phyloP scores from a whole-genome alignment of 1,140 invertebrate genomes.

The Drosophila orena region DNA sequence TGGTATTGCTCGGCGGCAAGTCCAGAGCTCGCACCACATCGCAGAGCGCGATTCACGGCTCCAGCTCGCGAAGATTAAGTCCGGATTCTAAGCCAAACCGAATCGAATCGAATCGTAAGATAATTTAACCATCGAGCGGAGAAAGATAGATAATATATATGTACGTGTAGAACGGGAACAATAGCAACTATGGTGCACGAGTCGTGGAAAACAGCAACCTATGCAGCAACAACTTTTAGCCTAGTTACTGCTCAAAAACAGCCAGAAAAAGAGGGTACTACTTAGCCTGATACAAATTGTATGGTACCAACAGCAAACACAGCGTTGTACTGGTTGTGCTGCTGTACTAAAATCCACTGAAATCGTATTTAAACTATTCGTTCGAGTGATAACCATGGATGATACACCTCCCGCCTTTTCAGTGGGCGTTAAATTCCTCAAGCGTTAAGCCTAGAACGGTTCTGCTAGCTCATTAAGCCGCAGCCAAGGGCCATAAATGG shows the following conservation, averaged over 20 bases:
- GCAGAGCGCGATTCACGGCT: conserved; percentile 50
- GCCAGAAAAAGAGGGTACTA: too few species aligned
- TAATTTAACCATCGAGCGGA: not conserved
- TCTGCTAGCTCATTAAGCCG: conserved; percentile 31
- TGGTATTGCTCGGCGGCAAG: conserved; percentile 54
- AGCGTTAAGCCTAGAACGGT: conserved; percentile 45
- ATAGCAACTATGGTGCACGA: too few species aligned
- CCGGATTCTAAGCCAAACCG: conserved; percentile 5
- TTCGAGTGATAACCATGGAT: not conserved
- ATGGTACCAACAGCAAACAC: too few species aligned
- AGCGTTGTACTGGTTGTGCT: too few species aligned
- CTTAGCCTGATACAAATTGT: too few species aligned
- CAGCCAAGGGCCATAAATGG: conserved; percentile 18
- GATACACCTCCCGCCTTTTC: not conserved
- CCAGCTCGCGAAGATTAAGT: conserved; percentile 16
- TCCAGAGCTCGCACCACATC: conserved; percentile 61
- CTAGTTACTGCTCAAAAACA: too few species aligned
- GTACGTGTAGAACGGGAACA: too few species aligned
- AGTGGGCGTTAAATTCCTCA: conserved; percentile 31
- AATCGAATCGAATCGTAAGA: not conserved
- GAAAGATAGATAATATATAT: conserved; percentile 7
- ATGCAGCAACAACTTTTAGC: too few species aligned
- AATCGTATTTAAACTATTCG: not conserved
- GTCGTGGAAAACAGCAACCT: too few species aligned
- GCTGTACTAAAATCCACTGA: not conserved